A percentile compares a stretch with the other conserved stretches of the same genome.
phyloP scores from a whole-genome alignment of 2,113 vertebrate species.

The Motacilla alba region DNA sequence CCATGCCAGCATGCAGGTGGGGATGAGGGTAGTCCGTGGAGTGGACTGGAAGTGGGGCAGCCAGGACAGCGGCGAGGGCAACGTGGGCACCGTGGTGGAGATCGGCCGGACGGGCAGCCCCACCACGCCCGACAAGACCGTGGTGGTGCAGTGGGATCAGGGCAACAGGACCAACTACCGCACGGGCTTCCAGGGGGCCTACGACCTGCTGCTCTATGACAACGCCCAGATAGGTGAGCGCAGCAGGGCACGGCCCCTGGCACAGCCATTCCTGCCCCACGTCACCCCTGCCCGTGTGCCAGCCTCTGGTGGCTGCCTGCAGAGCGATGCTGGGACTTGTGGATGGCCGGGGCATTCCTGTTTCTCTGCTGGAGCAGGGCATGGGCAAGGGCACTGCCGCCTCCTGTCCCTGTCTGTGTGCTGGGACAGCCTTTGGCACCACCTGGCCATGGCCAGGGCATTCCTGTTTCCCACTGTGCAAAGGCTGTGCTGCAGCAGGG shows the following conservation, averaged over 20 bases:
- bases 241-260: background rate
- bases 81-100: slow-evolving; percentile 94
- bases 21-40: slow-evolving; percentile 95
- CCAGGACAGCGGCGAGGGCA: slow-evolving; percentile 95
- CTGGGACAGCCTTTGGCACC: too few species aligned
- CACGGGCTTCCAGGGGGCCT: slow-evolving; percentile 93
- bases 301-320: background rate
- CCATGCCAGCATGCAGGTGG: slow-evolving; percentile 91
- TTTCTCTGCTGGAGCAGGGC: too few species aligned
- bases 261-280: background rate
- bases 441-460: background rate
- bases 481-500: background rate
- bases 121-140: slow-evolving; percentile 94
- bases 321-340: background rate
- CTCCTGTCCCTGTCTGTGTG: too few species aligned
- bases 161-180: slow-evolving; percentile 97
- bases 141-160: slow-evolving; percentile 98
- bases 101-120: slow-evolving; percentile 94
- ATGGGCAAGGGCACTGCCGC: too few species aligned
- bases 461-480: background rate
- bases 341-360: background rate
- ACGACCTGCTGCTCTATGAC: slow-evolving; percentile 94
- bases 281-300: background rate
- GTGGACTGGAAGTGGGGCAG: slow-evolving; percentile 97
- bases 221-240: slow-evolving; percentile 84